Evolutionary conservation across 1,140 invertebrate genomes (phyloP), one percentile per base, ranked within the genome.

Genomic region (Copidosoma floridanum): DNA sequence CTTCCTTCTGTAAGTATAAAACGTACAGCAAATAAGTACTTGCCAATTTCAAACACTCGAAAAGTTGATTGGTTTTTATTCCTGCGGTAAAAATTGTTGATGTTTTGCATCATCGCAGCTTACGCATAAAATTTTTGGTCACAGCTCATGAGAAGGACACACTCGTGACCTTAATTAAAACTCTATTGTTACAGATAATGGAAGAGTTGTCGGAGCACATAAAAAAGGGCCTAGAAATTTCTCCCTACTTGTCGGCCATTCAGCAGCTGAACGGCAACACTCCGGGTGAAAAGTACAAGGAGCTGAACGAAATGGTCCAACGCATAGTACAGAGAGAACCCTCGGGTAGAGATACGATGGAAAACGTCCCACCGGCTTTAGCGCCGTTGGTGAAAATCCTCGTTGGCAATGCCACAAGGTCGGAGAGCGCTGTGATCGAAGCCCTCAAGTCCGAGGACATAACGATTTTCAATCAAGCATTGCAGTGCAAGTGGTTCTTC

Each of bases 401-500:
- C 41, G 48, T 59, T 0, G 72, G 66, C 0, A 68, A 71, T 29
- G 32, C 64, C 6, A 11, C 61, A 11, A 65, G 61, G 16, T 37
- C 68, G 0, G 37, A 18, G 3, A 47, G 65, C 3, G 40, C 23
- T 0, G 63, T 79, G 20, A 40, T 70, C 0, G 43, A 65, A 18
- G 68, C 74, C 0, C 53, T 79, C 0, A 68, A 60, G 21, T 72
- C 70, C 2, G 63, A 67, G 0, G 66, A 78, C 23, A 0, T 20
- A 8, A 18, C 57, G 0, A 14, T 79, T 1, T 58, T 71, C 12
- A 54, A 66, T 3, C 55, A 62, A 46, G 76, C 71, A n/a, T 27
- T 79, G 0, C 63, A 68, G 14, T 68, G 65, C 0, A 35, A 29
- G 0, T 66, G 70, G 59, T 65, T 76, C 14, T 75, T 78, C 47